Evolutionary conservation across 2,797 vertebrate genomes (phyloP).

Genomic region (Phoxinus dragarum): DNA sequence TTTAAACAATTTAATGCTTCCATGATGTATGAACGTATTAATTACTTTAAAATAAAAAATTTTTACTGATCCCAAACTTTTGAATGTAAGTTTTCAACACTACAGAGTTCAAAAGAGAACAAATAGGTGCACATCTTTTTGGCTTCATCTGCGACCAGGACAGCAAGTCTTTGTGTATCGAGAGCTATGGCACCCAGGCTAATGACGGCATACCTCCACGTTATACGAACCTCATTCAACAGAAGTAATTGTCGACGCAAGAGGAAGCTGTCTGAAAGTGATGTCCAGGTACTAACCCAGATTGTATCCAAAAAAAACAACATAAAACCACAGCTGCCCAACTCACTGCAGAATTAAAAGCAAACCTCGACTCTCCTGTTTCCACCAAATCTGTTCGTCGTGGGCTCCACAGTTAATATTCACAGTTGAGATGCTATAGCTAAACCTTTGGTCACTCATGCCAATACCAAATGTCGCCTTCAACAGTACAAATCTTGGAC

Average conservation of each 20-base stretch:
- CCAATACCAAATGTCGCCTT: not conserved
- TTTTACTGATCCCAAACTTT: no score
- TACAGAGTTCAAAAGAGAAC: not conserved
- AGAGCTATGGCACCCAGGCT: not conserved
- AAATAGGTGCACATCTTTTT: not conserved
- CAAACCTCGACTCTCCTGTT: not conserved
- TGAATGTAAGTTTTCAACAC: no score
- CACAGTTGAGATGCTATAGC: not conserved
- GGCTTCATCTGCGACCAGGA: not conserved
- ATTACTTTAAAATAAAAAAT: not conserved
- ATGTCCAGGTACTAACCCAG: not conserved
- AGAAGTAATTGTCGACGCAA: not conserved
- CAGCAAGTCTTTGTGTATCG: not conserved
- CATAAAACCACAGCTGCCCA: not conserved
- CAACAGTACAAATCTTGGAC: not conserved
- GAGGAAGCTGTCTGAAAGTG: not conserved
- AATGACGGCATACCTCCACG: not conserved
- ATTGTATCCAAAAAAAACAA: not conserved
- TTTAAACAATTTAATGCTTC: not conserved
- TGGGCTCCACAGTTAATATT: not conserved
- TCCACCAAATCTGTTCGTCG: not conserved
- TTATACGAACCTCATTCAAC: not conserved
- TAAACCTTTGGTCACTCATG: not conserved
- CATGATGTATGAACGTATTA: not conserved
- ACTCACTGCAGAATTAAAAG: not conserved